These are phyloP conservation scores for Silurus meridionalis DNA, from an alignment of 2,113 vertebrate genomes.

Conservation along the genomic window DNA sequence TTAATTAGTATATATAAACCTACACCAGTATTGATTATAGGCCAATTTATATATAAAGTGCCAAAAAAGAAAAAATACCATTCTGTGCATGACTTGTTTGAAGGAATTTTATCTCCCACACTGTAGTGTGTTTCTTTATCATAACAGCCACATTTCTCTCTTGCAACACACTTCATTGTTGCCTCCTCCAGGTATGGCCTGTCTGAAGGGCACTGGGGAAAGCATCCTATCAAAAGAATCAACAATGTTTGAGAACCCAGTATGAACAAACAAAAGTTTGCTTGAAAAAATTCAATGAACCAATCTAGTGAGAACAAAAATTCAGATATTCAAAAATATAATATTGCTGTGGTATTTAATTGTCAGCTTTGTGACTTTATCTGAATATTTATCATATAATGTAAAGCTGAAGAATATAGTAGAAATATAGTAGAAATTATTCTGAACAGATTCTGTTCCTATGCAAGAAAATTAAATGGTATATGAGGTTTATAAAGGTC, in stretches of 20 bases:
- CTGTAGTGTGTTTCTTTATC: slow-evolving; percentile 56
- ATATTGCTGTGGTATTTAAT: not conserved
- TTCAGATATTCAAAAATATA: not conserved
- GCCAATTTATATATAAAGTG: not conserved
- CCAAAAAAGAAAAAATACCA: slow-evolving; percentile 15
- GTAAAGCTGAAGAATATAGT: not conserved
- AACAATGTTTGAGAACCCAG: not conserved
- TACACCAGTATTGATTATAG: not conserved
- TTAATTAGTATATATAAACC: not conserved
- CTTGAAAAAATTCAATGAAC: not conserved
- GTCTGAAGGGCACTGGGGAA: slow-evolving; percentile 71
- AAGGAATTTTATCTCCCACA: not conserved
- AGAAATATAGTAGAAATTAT: not conserved
- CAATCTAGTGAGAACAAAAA: not conserved
- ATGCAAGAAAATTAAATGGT: not conserved
- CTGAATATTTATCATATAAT: not conserved
- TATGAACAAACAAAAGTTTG: not conserved
- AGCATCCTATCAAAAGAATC: slow-evolving; percentile 73
- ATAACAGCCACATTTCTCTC: slow-evolving; percentile 55
- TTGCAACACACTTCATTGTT: slow-evolving; percentile 66
- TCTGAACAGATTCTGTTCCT: not conserved
- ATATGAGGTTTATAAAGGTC: not conserved
- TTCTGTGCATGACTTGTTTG: not conserved
- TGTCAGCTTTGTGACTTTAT: not conserved
- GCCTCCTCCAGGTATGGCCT: slow-evolving; percentile 74